These are phyloP conservation scores for Tangara arthus DNA, from an alignment of 2,797 vertebrate species.

Conservation along the genomic window DNA sequence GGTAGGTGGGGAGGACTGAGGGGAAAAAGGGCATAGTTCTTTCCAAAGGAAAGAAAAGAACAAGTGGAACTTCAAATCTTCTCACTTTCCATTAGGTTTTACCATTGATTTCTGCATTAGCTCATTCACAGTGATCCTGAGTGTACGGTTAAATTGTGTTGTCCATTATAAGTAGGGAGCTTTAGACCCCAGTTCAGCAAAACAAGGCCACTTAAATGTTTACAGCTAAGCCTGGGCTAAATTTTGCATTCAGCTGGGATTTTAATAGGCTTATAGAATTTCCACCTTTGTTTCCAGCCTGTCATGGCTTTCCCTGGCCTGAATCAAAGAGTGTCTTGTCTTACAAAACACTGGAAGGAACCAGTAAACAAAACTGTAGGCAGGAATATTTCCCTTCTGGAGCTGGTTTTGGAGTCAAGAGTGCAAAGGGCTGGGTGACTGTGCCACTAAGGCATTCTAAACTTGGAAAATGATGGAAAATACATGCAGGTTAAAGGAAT, in stretches of 20 bases:
- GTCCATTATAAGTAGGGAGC: neutral
- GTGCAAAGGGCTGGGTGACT: neutral
- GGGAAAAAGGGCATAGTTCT: neutral
- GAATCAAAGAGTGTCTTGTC: neutral
- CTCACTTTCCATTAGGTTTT: slow-evolving; percentile 6
- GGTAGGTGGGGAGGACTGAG: neutral
- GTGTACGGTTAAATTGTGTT: slow-evolving; percentile 10
- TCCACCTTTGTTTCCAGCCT: neutral
- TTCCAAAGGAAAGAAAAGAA: neutral
- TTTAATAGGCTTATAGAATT: neutral
- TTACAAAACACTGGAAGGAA: neutral
- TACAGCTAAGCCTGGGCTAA: neutral
- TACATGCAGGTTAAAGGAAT: neutral
- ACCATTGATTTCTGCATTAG: slow-evolving; percentile 19
- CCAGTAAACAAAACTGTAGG: neutral
- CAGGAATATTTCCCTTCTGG: neutral
- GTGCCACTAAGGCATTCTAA: neutral
- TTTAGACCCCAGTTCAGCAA: neutral
- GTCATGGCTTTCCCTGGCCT: neutral
- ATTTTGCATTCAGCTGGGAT: neutral
- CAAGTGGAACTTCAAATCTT: neutral
- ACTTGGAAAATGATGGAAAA: neutral
- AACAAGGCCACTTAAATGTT: neutral
- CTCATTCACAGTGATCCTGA: neutral
- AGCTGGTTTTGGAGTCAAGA: neutral